Base-by-base conservation (phyloP, 1,140 invertebrate species). In the Ostrea edulis region DNA sequence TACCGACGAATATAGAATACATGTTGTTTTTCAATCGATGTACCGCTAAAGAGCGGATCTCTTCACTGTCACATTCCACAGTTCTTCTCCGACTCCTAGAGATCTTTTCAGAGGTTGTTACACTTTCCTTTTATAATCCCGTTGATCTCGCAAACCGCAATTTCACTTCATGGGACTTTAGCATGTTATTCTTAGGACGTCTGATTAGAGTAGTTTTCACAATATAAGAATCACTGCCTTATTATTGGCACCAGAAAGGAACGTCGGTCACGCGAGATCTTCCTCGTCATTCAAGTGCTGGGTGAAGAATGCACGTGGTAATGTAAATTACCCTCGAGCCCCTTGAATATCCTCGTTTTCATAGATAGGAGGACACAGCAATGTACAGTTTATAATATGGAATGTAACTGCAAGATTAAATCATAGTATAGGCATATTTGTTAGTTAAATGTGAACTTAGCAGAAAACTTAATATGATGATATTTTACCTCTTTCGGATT, bases 231-330 rank as follows among this genome's bases (percentile, higher is more conserved):
- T 77, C 25, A 77, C 65, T 14, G 14, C 22, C 68, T 25, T 25
- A 77, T 77, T 77, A 77, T 77, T 77, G 68, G 25, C 68, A 77
- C 14, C 25, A 35, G 68, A 77, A 35, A 77, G 29, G 68, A 35
- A 29, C 25, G 25, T 77, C 22, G 25, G 35, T 14, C 68, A 77
- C 68, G 68, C 22, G 5, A 25, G 29, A 0, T 9, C 12, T 77
- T 77, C 29, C 14, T 25, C 29, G 22, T 14, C 29, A 12, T 35
- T 77, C 25, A 5, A n/a, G 58, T 62, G 17, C 0, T 62, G 55
- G 17, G 17, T 62, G 20, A 62, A 62, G 55, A 5, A 44, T 62
- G 55, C 55, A 62, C 5, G 14, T 62, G 17, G 17, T 58, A 44
- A 44, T 5, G 35, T 44, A 44, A 44, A 44, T 44, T 44, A 44